Evolutionary conservation across 2,113 vertebrate species (phyloP).

Genomic region (Theristicus caerulescens): DNA sequence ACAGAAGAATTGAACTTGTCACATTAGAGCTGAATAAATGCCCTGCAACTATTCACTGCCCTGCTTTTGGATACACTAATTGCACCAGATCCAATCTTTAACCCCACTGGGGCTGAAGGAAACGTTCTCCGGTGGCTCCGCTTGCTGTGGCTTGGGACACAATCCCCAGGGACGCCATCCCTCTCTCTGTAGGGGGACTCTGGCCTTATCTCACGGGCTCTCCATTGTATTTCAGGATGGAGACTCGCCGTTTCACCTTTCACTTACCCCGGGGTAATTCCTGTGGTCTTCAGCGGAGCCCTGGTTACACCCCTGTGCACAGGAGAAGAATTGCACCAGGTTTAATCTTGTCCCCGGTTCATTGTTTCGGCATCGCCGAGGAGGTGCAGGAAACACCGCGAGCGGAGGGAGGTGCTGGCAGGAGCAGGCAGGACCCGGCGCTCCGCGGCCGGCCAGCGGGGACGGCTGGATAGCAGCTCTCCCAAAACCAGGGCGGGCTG

Average conservation of each 20-base stretch:
- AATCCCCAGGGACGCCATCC: neutral
- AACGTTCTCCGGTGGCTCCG: neutral
- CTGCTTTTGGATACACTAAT: slow-evolving; percentile 19
- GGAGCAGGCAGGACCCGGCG: neutral
- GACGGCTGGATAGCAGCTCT: neutral
- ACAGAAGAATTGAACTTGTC: slow-evolving; percentile 61
- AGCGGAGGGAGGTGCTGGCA: neutral
- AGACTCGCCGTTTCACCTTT: neutral
- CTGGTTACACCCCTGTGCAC: neutral
- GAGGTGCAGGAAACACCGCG: neutral
- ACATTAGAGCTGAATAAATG: slow-evolving; percentile 45
- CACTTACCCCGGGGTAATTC: neutral
- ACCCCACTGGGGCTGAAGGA: neutral
- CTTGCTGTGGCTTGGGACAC: neutral
- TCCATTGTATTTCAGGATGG: slow-evolving; percentile 3
- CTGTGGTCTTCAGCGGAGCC: slow-evolving; percentile 11
- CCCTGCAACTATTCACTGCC: slow-evolving; percentile 38
- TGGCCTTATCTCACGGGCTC: neutral
- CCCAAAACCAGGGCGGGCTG: neutral
- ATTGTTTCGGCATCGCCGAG: slow-evolving; percentile 35
- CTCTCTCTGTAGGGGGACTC: slow-evolving; percentile 9
- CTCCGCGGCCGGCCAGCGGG: rapidly evolving
- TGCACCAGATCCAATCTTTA: slow-evolving; percentile 35
- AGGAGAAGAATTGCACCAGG: neutral
- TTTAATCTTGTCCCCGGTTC: slow-evolving; percentile 20